phyloP scores from a whole-genome alignment of 1,140 invertebrate genomes.

The Laupala kohalensis region DNA sequence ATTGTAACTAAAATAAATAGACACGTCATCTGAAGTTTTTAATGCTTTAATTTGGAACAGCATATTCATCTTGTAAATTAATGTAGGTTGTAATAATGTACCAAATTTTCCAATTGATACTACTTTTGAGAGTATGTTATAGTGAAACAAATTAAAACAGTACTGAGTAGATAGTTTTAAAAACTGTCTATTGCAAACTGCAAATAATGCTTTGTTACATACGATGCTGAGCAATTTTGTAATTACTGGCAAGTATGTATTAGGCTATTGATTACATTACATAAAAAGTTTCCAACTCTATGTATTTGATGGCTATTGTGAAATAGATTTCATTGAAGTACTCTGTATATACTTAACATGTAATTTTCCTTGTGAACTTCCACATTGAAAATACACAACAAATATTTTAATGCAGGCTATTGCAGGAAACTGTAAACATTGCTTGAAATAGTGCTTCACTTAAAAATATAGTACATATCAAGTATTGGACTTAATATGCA shows the following conservation, averaged over 20 bases:
- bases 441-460: neutral
- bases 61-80: neutral
- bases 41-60: neutral
- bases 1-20: neutral
- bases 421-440: neutral
- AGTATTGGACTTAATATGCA: slow-evolving; percentile 1
- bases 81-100: neutral
- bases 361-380: neutral
- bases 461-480: neutral
- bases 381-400: neutral
- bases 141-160: neutral
- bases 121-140: neutral
- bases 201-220: neutral
- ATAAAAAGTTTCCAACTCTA: slow-evolving; percentile 14
- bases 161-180: neutral
- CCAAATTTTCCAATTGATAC: neutral
- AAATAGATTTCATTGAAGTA: neutral
- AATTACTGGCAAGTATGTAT: neutral
- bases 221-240: neutral
- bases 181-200: neutral
- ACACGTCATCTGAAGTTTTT: neutral
- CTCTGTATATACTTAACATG: neutral
- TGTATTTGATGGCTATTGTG: slow-evolving; percentile 4
- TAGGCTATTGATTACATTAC: slow-evolving; percentile 8
- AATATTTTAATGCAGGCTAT: neutral